Percentiles rank a stretch among this genome's conserved stretches.
Evolutionary conservation across 2,113 vertebrate species (phyloP).

Genomic region (Aegotheles bennettii): DNA sequence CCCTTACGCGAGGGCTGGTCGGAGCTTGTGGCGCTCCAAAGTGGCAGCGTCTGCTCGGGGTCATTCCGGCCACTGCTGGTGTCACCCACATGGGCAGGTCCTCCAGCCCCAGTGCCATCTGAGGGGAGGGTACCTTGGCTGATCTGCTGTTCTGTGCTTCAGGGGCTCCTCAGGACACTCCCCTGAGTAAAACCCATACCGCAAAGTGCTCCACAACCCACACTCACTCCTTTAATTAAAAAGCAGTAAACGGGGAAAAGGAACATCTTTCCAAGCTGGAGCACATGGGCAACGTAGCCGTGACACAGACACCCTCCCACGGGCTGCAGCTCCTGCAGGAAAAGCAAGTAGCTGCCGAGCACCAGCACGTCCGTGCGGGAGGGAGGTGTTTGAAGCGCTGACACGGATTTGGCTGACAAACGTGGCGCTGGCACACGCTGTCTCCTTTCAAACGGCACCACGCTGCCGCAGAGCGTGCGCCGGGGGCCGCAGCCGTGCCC

Average conservation of each 20-base stretch:
- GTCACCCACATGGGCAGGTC: neutral
- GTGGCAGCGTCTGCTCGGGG: neutral
- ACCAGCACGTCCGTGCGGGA: neutral
- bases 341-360: conserved; percentile 51
- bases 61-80: neutral
- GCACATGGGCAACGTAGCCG: neutral
- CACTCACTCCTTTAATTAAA: neutral
- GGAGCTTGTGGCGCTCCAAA: neutral
- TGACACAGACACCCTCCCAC: conserved; percentile 47
- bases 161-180: neutral
- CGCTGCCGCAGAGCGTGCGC: neutral
- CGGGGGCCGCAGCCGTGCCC: neutral
- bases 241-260: neutral
- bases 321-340: conserved; percentile 17
- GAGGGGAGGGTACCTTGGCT: neutral
- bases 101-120: neutral
- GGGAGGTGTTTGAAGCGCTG: conserved; percentile 15
- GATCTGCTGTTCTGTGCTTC: neutral
- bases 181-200: rapidly evolving
- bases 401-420: conserved; percentile 40
- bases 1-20: neutral
- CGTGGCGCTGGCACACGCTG: neutral
- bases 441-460: too few species aligned
- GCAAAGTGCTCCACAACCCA: neutral
- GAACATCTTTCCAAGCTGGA: neutral